Evolutionary conservation across 2,113 vertebrate species (phyloP).

Genomic region (Orthonyx spaldingii): DNA sequence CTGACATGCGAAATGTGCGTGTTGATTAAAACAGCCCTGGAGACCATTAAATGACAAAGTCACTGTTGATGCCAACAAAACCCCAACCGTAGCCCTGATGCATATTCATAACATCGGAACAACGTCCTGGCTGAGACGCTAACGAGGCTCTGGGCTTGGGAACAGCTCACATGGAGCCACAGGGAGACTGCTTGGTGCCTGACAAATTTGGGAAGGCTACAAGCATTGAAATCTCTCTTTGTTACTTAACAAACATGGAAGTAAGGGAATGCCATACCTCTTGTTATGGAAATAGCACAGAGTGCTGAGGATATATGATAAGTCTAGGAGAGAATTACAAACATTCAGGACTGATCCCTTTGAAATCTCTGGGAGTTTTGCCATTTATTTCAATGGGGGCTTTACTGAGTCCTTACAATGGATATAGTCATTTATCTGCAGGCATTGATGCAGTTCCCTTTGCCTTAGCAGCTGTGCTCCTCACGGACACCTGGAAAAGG

Average conservation of each 20-base stretch:
- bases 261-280: constrained; percentile 59
- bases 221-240: constrained; percentile 61
- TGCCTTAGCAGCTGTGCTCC: neutral
- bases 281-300: constrained; percentile 60
- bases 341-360: constrained; percentile 55
- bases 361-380: constrained; percentile 68
- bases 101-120: constrained; percentile 55
- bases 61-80: constrained; percentile 58
- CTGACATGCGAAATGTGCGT: neutral
- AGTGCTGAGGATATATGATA: constrained; percentile 61
- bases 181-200: constrained; percentile 51
- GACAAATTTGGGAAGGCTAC: constrained; percentile 62
- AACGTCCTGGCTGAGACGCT: neutral
- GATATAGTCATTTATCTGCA: constrained; percentile 40
- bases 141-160: constrained; percentile 33
- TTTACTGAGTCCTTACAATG: constrained; percentile 30
- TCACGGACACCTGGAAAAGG: neutral
- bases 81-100: constrained; percentile 35
- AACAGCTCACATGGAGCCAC: constrained; percentile 42
- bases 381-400: constrained; percentile 57
- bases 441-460: neutral
- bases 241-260: constrained; percentile 67
- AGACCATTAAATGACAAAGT: constrained; percentile 55
- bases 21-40: constrained; percentile 47
- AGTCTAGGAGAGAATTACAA: constrained; percentile 59